Base-by-base conservation (phyloP, 2,888 invertebrate species). In the Barypeithes pellucidus region DNA sequence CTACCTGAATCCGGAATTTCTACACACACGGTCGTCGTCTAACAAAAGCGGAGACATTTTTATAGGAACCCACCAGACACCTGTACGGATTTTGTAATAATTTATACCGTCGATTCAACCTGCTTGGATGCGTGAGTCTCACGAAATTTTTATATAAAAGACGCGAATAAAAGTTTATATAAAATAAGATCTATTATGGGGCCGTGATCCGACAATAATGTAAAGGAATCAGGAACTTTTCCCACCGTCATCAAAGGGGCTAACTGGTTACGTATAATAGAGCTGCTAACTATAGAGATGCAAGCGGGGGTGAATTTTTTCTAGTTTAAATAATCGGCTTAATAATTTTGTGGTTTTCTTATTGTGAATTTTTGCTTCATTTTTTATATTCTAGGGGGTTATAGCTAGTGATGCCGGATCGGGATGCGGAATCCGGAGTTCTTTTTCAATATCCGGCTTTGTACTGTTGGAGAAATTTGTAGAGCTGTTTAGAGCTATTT, bases 111-210 rank as follows among this genome's bases (percentile, higher is more conserved):
- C 73, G 54, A 66, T 71, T 45, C 66, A 61, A 72, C 73, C 67
- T 73, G 68, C 65, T 50, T n/a, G 68, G 29, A 7, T 36, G n/a
- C 45, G 57, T 33, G 59, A 57, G 62, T 11, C 52, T 62, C 71
- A 72, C 71, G 72, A 74, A 76, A 76, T 75, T 78, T 79, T 80
- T 78, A 79, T 79, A 79, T 79, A 78, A 78, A 73, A 79, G 79
- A 75, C 79, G 79, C 79, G 79, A 79, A 80, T 80, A 79, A 78
- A 78, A 77, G 18, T 66, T 57, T 33, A 70, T 70, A 63, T 63
- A 69, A 69, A 69, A 69, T 61, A 33, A 62, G 45, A 50, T 43
- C 70, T 54, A 63, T 70, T 70, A 63, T 70, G 45, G n/a, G 22
- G 57, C 63, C 70, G 57, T 70, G 70, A 70, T 70, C 63, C 59